Base-by-base conservation (phyloP, 2,888 invertebrate genomes). In the Thecocarcelia acutangulata region DNA sequence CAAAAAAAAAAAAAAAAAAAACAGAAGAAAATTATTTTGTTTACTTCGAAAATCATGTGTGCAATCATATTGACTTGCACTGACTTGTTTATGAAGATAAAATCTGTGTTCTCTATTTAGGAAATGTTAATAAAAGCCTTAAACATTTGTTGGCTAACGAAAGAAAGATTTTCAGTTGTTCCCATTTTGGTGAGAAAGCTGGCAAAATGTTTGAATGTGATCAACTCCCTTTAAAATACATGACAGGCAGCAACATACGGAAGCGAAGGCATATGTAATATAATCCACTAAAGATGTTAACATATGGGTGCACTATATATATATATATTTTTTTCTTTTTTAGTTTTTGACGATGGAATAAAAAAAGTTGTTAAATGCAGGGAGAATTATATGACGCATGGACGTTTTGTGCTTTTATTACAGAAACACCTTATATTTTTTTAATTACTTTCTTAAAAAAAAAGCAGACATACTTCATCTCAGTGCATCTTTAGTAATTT, bases 221-320 rank as follows among this genome's bases (percentile, higher is more conserved):
- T 64, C 50, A 75, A 37, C 40, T 17, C 28, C 44, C 24, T 28
- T 54, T 42, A 48, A 42, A 54, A 11, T 46, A 28, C 63, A 63
- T 78, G 76, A 76, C 76, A 75, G 40, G 76, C 64, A 68, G 6
- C 68, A 78, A 72, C 64, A 40, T 64, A 44, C 50, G 72, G 72
- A 44, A 66, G 59, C 72, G 46, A 28, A 63, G 52, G 54, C 63
- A 64, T 50, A 37, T 21, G 77, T 64, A 78, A 78, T 64, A 44
- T 8, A 72, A 78, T 70, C 70, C 58, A n/a, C n/a, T n/a, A n/a
- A n/a, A n/a, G n/a, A n/a, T n/a, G n/a, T n/a, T n/a, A n/a, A n/a
- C n/a, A n/a, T n/a, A n/a, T n/a, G n/a, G n/a, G n/a, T n/a, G n/a
- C n/a, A n/a, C n/a, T n/a, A n/a, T n/a, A n/a, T n/a, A n/a, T n/a